Evolutionary conservation across 2,113 vertebrate genomes (phyloP).

Genomic region (Oncorhynchus clarkii): DNA sequence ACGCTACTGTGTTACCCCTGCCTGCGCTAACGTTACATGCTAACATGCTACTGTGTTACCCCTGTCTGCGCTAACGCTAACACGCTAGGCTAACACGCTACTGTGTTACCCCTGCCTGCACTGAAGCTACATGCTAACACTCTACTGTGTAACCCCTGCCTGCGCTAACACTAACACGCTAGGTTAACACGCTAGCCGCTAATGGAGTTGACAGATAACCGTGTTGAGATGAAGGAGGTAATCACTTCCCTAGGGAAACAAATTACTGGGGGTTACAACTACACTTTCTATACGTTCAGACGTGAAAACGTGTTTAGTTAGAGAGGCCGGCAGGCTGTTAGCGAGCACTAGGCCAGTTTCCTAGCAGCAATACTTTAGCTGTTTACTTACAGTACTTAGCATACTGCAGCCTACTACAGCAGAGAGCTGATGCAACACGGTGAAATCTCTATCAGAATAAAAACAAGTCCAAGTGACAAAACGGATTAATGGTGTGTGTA

Average conservation of each 20-base stretch:
- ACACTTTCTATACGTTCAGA: constrained; percentile 14
- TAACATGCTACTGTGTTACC: background rate
- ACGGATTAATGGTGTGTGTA: constrained; percentile 37
- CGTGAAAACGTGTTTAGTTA: constrained; percentile 24
- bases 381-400: constrained; percentile 44
- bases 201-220: constrained; percentile 46
- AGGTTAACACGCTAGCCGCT: constrained; percentile 12
- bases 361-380: constrained; percentile 17
- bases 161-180: background rate
- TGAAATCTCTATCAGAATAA: constrained; percentile 48
- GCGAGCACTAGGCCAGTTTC: background rate
- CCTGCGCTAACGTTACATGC: too few relatives aligned
- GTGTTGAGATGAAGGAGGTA: constrained; percentile 28
- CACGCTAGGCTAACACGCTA: constrained; percentile 8
- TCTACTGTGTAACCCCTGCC: background rate
- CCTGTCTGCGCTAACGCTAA: background rate
- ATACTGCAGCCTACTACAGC: constrained; percentile 27
- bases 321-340: constrained; percentile 16
- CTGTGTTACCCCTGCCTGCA: background rate
- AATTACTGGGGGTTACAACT: constrained; percentile 34
- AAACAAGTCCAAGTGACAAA: constrained; percentile 33
- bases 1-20: too few relatives aligned
- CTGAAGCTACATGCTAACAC: background rate
- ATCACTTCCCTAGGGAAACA: constrained; percentile 44
- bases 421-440: constrained; percentile 53